Evolutionary conservation across 1,140 invertebrate species (phyloP), one percentile per base, ranked within the genome.

Genomic region (Gryllus bimaculatus): DNA sequence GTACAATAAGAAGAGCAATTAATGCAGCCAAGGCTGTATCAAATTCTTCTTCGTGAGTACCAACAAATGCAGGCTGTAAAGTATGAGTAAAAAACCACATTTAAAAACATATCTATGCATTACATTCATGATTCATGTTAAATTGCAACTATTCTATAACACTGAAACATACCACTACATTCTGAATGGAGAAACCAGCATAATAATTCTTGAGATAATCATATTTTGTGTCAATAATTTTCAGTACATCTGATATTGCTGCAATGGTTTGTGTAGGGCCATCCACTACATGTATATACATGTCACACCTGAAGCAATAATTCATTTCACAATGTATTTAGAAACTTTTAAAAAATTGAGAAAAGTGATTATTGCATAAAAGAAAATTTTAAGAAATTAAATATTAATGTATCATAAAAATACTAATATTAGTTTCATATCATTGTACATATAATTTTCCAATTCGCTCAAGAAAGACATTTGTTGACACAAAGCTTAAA

Each of bases 221-320:
- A 83, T 95, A 96, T 84, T 95, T 93, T 8, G 92, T 89, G 86
- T 97, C 95, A 76, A 96, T 93, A 10, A 92, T 89, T 86, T 95
- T 93, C 6, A 97, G 85, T 10, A 95, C 93, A 80, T 94, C 90
- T 73, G 93, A 91, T 47, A 95, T 92, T 0, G 93, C 89, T 8
- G 93, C 87, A 77, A 96, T 95, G 48, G 92, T 91, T 83, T 93
- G 90, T 0, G 90, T 91, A 81, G 88, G 86, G 5, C 89, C 89
- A 84, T 96, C 93, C 0, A 96, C 93, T 0, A 95, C 93, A 83
- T 96, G 92, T 78, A 97, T 89, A 83, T 95, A 95, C 85, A 97
- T 91, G 84, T 96, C 95, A 83, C 93, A 94, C 93, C 94, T 94
- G 82, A 48, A 86, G 84, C 76, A 79, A 54, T 81, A 80, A 82